Conservation (phyloP, 2,888 invertebrate genomes). For the Nebria salina region DNA sequence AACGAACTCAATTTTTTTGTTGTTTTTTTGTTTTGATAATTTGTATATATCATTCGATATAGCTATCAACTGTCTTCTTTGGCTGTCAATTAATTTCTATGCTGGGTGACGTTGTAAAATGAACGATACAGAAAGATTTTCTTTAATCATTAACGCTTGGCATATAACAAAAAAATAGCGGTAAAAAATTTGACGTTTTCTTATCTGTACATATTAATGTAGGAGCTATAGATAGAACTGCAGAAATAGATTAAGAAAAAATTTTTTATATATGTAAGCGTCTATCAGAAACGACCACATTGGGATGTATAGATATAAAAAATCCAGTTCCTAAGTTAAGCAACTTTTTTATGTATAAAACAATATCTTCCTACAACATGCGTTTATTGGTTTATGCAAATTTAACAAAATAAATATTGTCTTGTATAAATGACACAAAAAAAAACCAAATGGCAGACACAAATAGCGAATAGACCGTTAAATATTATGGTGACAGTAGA, state of each 20-base stretch:
- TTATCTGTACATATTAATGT: conserved; percentile 35
- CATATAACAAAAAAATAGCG: conserved; percentile 9
- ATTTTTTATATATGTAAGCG: not conserved
- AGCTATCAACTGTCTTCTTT: conserved; percentile 36
- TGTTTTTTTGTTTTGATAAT: not conserved
- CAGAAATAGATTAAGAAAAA: conserved; percentile 13
- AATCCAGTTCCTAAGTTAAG: conserved; percentile 26
- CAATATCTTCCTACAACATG: conserved; percentile 17
- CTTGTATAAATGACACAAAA: conserved; percentile 21
- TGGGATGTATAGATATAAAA: conserved; percentile 7
- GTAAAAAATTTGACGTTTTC: conserved; percentile 24
- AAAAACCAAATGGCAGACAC: conserved; percentile 21
- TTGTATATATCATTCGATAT: conserved; percentile 20
- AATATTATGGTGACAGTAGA: conserved; percentile 25
- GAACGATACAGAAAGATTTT: conserved; percentile 19
- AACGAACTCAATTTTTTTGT: no score
- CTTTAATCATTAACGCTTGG: conserved; percentile 14
- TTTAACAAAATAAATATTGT: conserved; percentile 35
- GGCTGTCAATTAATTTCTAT: conserved; percentile 30
- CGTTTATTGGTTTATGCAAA: conserved; percentile 39
- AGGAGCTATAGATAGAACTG: conserved; percentile 24
- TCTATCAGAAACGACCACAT: not conserved
- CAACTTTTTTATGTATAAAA: conserved; percentile 13
- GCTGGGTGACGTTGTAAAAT: conserved; percentile 32
- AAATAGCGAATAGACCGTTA: conserved; percentile 18